phyloP scores from a whole-genome alignment of 2,113 vertebrate genomes.

The Apteryx owenii region DNA sequence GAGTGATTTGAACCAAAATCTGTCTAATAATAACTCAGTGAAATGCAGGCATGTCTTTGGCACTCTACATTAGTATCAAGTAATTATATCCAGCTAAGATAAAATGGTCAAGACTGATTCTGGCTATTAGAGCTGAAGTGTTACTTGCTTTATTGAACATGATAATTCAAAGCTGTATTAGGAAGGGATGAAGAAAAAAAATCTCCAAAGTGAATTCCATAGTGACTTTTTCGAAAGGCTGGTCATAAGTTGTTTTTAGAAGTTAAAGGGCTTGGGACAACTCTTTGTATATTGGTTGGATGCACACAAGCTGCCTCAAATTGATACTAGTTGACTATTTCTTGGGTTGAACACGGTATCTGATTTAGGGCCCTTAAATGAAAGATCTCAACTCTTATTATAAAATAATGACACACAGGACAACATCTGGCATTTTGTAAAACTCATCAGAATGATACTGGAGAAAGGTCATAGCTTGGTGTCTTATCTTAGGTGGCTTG shows the following conservation, averaged over 20 bases:
- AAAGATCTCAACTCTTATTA: not conserved
- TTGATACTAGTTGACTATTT: not conserved
- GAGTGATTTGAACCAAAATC: constrained; percentile 12
- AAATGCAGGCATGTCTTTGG: constrained; percentile 60
- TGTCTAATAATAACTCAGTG: constrained; percentile 45
- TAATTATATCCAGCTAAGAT: constrained; percentile 74
- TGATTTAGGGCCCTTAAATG: not conserved
- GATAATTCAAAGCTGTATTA: constrained; percentile 60
- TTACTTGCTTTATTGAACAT: constrained; percentile 63
- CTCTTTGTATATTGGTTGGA: not conserved
- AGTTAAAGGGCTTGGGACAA: not conserved
- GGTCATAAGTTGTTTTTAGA: not conserved
- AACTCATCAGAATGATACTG: not conserved
- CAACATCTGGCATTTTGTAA: not conserved
- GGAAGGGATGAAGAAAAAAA: constrained; percentile 28
- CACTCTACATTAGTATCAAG: constrained; percentile 62
- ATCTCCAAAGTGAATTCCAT: constrained; percentile 15
- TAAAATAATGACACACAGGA: not conserved
- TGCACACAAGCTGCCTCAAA: not conserved
- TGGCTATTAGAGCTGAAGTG: constrained; percentile 44
- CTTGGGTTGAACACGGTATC: not conserved
- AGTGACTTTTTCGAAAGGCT: constrained; percentile 13
- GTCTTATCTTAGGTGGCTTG: not conserved
- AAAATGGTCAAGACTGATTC: constrained; percentile 69
- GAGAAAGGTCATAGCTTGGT: not conserved